Base-by-base conservation (phyloP, 2,797 vertebrate species). In the Micropoecilia bifurca region DNA sequence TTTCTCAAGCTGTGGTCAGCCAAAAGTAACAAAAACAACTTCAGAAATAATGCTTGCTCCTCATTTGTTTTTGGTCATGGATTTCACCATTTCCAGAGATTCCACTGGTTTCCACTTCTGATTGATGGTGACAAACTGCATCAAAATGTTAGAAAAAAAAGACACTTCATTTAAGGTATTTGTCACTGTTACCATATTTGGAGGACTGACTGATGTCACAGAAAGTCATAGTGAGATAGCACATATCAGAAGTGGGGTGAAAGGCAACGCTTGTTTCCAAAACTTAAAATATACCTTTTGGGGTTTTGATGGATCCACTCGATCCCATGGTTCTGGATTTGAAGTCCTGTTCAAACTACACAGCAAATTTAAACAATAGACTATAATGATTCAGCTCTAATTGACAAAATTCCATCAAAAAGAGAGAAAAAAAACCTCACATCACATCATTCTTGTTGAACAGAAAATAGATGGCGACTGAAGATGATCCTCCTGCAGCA, bases 301-400 rank as follows among this genome's bases (percentile, higher is more conserved):
- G 47, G 98, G 94, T 88, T 95, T 94, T 14, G 59, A 78, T 74
- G 97, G 97, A 87, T 99, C 94, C 41, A 99, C 13, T 36, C 16
- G 88, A 87, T 98, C 96, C 98, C 98, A 99, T 0, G 98, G 98
- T 78, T 98, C 97, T 74, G 97, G 96, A 79, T 97, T 97, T 8
- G 14, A 79, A 43, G 85, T 85, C 87, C 94, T 97, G 92, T 96
- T 96, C 90, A 98, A 6, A 77, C 98, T 99, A 73, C 22, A 90
- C 86, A 72, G 14, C 30, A 16, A 82, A 76, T 73, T 28, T 36
- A 80, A 80, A 72, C 73, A 50, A 9, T 22, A 77, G 8, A 30
- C 9, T 55, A 9, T 50, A 13, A 25, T 43, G 0, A 66, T 28
- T 30, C 41, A 14, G 41, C 25, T 8, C 1, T 12, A 68, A 41